phyloP scores from a whole-genome alignment of 2,113 vertebrate species.

The Psittacus erithacus region DNA sequence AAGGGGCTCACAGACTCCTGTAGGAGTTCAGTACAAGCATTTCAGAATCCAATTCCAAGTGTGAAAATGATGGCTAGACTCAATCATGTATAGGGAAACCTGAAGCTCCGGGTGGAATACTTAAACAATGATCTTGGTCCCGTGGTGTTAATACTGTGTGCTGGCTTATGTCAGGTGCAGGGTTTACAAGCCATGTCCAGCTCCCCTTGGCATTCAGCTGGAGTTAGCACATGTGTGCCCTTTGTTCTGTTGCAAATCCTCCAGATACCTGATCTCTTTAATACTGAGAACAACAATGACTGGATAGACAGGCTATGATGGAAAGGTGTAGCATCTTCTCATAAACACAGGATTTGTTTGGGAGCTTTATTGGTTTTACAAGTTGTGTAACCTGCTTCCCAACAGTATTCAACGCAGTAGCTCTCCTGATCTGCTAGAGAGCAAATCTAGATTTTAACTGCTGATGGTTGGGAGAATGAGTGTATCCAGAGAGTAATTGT shows the following conservation, averaged over 20 bases:
- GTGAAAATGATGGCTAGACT: neutral
- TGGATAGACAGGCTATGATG: neutral
- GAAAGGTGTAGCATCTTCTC: neutral
- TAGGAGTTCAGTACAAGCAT: neutral
- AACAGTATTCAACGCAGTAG: neutral
- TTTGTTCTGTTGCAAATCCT: conserved; percentile 18
- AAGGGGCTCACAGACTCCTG: neutral
- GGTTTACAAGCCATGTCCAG: neutral
- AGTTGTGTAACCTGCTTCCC: neutral
- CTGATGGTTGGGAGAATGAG: neutral
- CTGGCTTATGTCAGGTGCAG: neutral
- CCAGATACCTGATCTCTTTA: neutral
- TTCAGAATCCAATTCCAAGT: neutral
- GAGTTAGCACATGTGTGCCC: neutral
- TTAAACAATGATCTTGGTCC: neutral
- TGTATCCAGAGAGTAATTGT: neutral
- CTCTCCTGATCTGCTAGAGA: neutral
- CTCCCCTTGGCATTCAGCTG: conserved; percentile 12
- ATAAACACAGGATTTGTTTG: neutral
- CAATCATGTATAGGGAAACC: neutral
- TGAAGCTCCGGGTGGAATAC: neutral
- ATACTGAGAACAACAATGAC: neutral
- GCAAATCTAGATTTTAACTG: neutral
- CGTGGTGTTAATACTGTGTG: neutral
- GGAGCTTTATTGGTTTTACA: neutral